Conservation (phyloP, 1,140 invertebrate species). For the Helicoverpa zea region DNA sequence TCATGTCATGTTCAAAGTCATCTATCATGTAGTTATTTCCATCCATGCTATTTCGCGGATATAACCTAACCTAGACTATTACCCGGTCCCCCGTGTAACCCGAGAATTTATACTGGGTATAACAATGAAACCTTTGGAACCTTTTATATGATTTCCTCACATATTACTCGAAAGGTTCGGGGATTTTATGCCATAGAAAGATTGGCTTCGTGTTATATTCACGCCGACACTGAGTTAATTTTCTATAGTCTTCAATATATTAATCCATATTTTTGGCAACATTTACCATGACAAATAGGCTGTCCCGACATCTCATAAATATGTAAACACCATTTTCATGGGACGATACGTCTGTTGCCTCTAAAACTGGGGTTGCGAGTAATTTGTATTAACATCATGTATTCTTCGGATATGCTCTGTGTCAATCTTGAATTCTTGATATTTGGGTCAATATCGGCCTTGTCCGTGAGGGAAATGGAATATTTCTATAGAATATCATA, state of each 20-base stretch:
- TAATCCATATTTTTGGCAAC: conserved; percentile 34
- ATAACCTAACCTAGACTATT: conserved; percentile 29
- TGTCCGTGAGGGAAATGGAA: not conserved
- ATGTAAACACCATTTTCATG: conserved; percentile 36
- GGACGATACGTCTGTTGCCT: not conserved
- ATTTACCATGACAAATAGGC: conserved; percentile 33
- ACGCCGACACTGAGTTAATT: not conserved
- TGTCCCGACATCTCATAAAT: conserved; percentile 44
- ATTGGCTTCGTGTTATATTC: not conserved
- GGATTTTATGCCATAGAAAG: not conserved
- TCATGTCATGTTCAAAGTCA: not conserved
- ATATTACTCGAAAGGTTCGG: not conserved
- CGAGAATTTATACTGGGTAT: conserved; percentile 7
- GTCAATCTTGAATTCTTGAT: conserved; percentile 35
- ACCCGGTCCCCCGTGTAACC: conserved; percentile 6
- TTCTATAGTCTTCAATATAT: not conserved
- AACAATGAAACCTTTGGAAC: conserved; percentile 16
- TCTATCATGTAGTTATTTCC: conserved; percentile 31
- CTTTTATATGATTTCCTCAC: conserved; percentile 33
- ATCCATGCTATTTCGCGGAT: conserved; percentile 36
- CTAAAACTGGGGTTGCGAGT: conserved; percentile 29
- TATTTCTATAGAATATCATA: conserved; percentile 7
- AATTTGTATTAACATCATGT: conserved; percentile 43
- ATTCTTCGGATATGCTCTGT: conserved; percentile 13
- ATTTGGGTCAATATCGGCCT: conserved; percentile 4